Base-by-base conservation (phyloP, 2,797 vertebrate species). In the Karalla daura region DNA sequence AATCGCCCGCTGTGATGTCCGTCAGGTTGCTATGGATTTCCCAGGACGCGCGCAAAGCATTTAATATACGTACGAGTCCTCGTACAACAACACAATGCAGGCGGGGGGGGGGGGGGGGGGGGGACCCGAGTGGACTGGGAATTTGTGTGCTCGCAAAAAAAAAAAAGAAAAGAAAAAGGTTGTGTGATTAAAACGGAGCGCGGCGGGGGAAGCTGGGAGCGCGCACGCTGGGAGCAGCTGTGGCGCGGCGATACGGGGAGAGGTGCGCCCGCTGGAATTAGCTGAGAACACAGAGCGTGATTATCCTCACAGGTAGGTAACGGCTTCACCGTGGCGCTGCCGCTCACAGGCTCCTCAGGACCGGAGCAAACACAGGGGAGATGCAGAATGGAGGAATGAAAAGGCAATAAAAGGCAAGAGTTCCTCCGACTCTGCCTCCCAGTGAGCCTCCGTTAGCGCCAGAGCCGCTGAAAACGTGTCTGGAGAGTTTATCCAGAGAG, bases 301-400 rank as follows among this genome's bases (percentile, higher is more conserved):
- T 86, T 83, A 86, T 84, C 64, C 85, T 76, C 62, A 59, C 59
- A 35, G 66, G 65, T 54, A 83, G 80, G 74, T 71, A 78, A 76
- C 49, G 23, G 67, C 49, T 63, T 44, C 55, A 49, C 65, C 58
- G 40, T 30, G 36, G n/a, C 25, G 46, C 64, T 46, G 52, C 72
- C 30, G 62, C 55, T 61, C 45, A n/a, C 6, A 9, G 20, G 39
- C 55, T 15, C 5, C 17, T 61, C 40, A 24, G 32, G n/a, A 45
- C 56, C 15, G 17, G 63, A 44, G 53, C 30, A 63, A 55, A 74
- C 53, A 70, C 5, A 17, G 18, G 62, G 17, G 6, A 32, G 63
- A 62, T 13, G 37, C 5, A 2, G 15, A 27, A 14, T 14, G 15
- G 36, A 13, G 33, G 67, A 70, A 51, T 53, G 0, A 72, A 10